Evolutionary conservation across 2,888 invertebrate species (phyloP), one percentile per base, ranked within the genome.

Genomic region (Notodonta ziczac): DNA sequence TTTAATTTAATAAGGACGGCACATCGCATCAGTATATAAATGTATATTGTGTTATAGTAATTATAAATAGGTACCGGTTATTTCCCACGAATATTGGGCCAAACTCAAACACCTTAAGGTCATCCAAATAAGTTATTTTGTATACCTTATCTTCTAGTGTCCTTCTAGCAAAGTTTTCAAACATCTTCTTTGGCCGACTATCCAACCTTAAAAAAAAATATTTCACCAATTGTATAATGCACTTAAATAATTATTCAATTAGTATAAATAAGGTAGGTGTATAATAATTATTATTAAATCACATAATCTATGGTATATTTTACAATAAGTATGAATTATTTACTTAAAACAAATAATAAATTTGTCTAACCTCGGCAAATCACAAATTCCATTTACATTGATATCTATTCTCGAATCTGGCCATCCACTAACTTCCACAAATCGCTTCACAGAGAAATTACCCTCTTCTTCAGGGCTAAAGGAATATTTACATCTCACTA

Each of bases 121-220:
- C 92, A 66, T 93, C 91, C 69, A 93, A 85, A 78, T 86, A 93
- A 12, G 91, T 88, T 1, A 81, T 72, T 81, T 91, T 92, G 58
- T 93, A 93, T 32, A 90, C 82, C 32, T 82, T 78, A 56, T 87
- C 87, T 67, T 90, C 90, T 9, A 84, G 59, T 9, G 90, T 86
- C 74, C 91, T 83, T 73, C 93, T 83, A 0, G 81, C 83, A 69
- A 93, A 93, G 69, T 89, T 88, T 64, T 85, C 83, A 62, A 93
- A 93, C 90, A 93, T 91, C 74, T 93, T 93, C 74, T 93, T 93
- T 0, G 93, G 91, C 35, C 93, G 86, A 66, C 86, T 90, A 60
- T 93, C 93, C 61, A 93, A 76, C 67, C 93, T 93, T 72, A n/a
- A 78, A 80, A 39, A 35, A 35, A 0, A 35, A 3, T 3, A 6